Evolutionary conservation across 2,888 invertebrate genomes (phyloP), one percentile per base, ranked within the genome.

Genomic region (Drosophila paucipuncta): DNA sequence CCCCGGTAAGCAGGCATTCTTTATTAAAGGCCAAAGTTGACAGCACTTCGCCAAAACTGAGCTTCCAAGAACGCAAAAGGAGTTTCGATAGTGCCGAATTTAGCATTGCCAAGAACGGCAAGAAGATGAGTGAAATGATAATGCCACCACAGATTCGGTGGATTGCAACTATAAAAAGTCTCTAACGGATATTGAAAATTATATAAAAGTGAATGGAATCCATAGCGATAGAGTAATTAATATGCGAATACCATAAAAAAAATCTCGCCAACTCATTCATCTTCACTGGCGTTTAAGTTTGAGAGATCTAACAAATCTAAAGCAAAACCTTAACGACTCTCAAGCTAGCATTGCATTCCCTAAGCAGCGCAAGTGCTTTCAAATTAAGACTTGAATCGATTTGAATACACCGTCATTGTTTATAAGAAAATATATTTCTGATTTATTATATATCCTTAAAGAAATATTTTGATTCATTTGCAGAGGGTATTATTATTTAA

Each of bases 91-190:
- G 54, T 52, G 88, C 55, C 7, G 88, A 84, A 54, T 84, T 57
- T 37, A 82, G 82, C 28, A 87, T 84, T 16, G 66, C 85, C 11
- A 84, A 57, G 4, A 55, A 65, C 13, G 81, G 87, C 1, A 73
- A 57, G 16, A 87, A 76, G n/a, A 49, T 82, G 52, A 54, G 61
- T 31, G 89, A 85, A 3, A 5, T 59, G 1, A 31, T 58, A 18
- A 43, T 73, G 4, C 3, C 25, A 5, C 22, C 10, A 6, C 4
- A 2, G 13, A 41, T 2, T n/a, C 35, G 13, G 6, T 41, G 0
- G 16, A 28, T 3, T 3, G 11, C 0, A 10, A 7, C 0, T 60
- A 63, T 4, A 3, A 43, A 0, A 13, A 30, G 1, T 72, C 65
- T 7, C 28, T 49, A 0, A 43, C 31, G 0, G 62, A 68, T 2